phyloP scores from a whole-genome alignment of 2,888 invertebrate genomes.

The Acheta domesticus region DNA sequence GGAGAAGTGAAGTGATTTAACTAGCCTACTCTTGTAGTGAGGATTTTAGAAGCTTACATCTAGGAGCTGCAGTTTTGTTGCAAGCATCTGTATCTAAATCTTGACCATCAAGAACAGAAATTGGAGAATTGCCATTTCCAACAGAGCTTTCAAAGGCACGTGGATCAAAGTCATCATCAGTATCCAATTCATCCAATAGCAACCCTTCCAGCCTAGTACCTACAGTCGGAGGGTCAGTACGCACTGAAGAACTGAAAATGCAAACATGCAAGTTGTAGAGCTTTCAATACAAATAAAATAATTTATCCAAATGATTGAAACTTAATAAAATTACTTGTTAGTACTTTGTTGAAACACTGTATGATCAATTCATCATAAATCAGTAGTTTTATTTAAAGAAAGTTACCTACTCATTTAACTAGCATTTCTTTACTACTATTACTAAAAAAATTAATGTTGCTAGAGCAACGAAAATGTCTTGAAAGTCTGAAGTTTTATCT shows the following conservation, averaged over 20 bases:
- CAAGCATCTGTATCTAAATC: neutral
- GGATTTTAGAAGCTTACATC: neutral
- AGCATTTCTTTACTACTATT: too few species aligned
- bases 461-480: too few species aligned
- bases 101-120: neutral
- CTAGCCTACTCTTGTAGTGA: too few species aligned
- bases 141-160: conserved; percentile 66
- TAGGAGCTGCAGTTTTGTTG: neutral
- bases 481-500: too few species aligned
- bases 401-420: too few species aligned
- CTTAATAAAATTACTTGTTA: too few species aligned
- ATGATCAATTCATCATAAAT: too few species aligned
- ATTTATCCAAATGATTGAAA: conserved; percentile 21
- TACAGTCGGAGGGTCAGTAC: conserved; percentile 58
- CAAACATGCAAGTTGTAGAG: neutral
- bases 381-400: too few species aligned
- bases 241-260: conserved; percentile 24
- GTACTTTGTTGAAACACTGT: too few species aligned
- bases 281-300: conserved; percentile 20
- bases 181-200: conserved; percentile 73
- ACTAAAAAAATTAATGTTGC: too few species aligned
- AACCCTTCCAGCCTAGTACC: conserved; percentile 76
- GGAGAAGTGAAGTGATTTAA: too few species aligned
- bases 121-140: neutral
- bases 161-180: conserved; percentile 81